Evolutionary conservation across 2,888 invertebrate species (phyloP).

Genomic region (Gandaritis pyraliata): DNA sequence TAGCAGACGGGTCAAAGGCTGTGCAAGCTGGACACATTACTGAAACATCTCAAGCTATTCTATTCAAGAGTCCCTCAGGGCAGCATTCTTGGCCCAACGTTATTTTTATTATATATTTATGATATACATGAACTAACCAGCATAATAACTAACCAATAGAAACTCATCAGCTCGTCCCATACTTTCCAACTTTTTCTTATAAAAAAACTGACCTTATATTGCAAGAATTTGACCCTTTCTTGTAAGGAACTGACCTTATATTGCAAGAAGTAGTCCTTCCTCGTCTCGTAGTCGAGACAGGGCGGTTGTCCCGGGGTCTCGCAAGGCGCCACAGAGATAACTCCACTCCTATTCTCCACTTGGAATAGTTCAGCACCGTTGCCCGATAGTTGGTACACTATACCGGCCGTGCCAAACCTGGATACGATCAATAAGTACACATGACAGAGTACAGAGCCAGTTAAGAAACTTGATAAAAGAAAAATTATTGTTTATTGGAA

Average conservation of each 20-base stretch:
- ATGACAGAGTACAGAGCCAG: not conserved
- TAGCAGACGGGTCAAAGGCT: too few relatives aligned
- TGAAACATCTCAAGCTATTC: too few relatives aligned
- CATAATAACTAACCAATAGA: too few relatives aligned
- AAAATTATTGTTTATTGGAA: too few relatives aligned
- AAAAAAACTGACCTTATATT: not conserved
- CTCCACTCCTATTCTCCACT: slow-evolving; percentile 92
- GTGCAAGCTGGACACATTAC: too few relatives aligned
- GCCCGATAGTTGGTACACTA: slow-evolving; percentile 92
- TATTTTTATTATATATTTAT: too few relatives aligned
- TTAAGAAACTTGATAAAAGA: not conserved
- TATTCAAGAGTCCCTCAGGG: too few relatives aligned
- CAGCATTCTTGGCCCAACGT: too few relatives aligned
- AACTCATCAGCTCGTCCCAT: too few relatives aligned
- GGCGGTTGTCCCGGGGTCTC: slow-evolving; percentile 86
- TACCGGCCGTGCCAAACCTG: slow-evolving; percentile 91
- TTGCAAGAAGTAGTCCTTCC: slow-evolving; percentile 91
- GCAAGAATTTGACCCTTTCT: slow-evolving; percentile 87
- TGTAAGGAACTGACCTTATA: slow-evolving; percentile 91
- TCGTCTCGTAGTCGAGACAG: slow-evolving; percentile 94
- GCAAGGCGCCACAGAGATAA: slow-evolving; percentile 92
- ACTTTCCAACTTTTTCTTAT: too few relatives aligned
- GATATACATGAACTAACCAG: too few relatives aligned
- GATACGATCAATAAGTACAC: not conserved
- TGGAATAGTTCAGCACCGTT: slow-evolving; percentile 92